A percentile compares a stretch with the other conserved stretches of the same genome.
These are phyloP conservation scores for Ypsolopha sequella DNA, from an alignment of 2,888 invertebrate genomes.

Conservation along the genomic window DNA sequence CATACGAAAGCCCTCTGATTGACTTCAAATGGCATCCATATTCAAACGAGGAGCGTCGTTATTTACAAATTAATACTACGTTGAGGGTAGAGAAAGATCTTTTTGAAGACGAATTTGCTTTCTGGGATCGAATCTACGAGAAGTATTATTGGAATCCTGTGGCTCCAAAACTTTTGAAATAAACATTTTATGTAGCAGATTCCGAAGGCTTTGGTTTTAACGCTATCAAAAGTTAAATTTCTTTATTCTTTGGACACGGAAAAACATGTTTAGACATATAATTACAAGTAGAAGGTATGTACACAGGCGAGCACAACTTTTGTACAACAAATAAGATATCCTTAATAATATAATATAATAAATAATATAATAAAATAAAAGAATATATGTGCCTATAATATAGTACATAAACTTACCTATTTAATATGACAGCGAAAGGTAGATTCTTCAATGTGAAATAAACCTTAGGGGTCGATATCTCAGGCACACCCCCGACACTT, in stretches of 20 bases:
- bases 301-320: no score
- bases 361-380: no score
- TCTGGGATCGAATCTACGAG: constrained; percentile 48
- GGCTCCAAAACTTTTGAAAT: constrained; percentile 14
- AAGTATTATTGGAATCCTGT: constrained; percentile 46
- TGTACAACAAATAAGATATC: no score
- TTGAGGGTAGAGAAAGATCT: constrained; percentile 33
- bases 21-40: constrained; percentile 41
- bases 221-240: constrained; percentile 10
- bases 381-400: no score
- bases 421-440: no score
- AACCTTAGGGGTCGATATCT: no score
- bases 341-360: no score
- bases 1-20: constrained; percentile 39
- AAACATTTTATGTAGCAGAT: neutral
- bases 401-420: no score
- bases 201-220: constrained; percentile 9
- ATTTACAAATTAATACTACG: constrained; percentile 38
- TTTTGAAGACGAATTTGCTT: constrained; percentile 30
- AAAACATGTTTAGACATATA: no score
- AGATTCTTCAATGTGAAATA: no score
- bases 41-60: constrained; percentile 31
- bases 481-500: no score
- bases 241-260: constrained; percentile 16
- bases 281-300: no score